These are phyloP conservation scores for Tangara arthus DNA, from an alignment of 2,797 vertebrate genomes.

Conservation along the genomic window DNA sequence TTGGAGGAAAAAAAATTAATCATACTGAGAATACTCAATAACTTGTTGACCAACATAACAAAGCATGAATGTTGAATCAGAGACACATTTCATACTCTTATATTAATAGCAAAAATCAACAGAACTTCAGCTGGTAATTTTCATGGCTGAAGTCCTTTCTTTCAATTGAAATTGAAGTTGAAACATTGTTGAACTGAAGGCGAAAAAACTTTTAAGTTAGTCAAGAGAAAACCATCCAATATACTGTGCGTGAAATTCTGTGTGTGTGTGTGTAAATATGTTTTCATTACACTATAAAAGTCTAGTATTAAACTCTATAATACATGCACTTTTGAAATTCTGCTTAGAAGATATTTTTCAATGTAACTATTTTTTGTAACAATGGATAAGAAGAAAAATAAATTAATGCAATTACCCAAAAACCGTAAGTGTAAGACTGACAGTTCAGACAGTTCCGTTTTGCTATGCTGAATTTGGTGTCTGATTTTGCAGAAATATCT, in stretches of 20 bases:
- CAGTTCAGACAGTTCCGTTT: not conserved
- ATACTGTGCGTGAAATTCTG: not conserved
- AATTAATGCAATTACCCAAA: not conserved
- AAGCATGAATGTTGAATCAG: not conserved
- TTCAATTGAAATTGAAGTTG: not conserved
- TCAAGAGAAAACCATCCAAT: not conserved
- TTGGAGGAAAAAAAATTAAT: not conserved
- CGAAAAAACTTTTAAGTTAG: not conserved
- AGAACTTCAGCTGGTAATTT: not conserved
- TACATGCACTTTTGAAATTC: not conserved
- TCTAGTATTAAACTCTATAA: not conserved
- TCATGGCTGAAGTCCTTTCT: not conserved
- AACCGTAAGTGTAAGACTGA: not conserved
- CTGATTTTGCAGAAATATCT: not conserved
- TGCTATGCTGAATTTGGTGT: not conserved
- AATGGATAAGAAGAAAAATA: not conserved
- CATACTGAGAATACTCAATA: not conserved
- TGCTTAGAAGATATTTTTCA: not conserved
- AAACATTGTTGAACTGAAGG: not conserved
- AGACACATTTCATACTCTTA: not conserved
- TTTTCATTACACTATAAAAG: conserved; percentile 28
- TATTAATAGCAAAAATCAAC: conserved; percentile 31
- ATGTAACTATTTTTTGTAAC: not conserved
- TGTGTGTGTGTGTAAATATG: not conserved
- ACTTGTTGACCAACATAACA: not conserved